These are phyloP conservation scores for Acanthiza pusilla DNA, from an alignment of 2,797 vertebrate species.

Conservation along the genomic window DNA sequence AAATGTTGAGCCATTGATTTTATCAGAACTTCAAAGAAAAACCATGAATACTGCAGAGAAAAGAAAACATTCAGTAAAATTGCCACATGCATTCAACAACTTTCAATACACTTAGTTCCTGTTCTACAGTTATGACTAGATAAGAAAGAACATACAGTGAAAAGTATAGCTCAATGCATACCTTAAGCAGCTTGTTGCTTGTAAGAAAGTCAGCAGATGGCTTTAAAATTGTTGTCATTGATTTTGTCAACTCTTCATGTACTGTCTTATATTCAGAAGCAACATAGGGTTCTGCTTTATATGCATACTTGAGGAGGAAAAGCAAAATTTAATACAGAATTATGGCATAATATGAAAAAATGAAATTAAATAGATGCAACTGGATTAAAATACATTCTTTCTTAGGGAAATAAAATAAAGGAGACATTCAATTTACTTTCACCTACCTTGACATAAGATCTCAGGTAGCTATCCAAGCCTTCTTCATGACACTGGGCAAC, in stretches of 20 bases:
- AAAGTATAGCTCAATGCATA: slow-evolving; percentile 37
- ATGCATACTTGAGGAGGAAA: slow-evolving; percentile 83
- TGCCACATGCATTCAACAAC: not conserved
- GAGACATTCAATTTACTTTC: not conserved
- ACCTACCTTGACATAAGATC: slow-evolving; percentile 93
- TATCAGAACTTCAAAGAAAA: slow-evolving; percentile 97
- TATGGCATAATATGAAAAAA: not conserved
- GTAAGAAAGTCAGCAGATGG: slow-evolving; percentile 97
- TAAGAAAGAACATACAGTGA: not conserved
- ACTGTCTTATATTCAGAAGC: slow-evolving; percentile 82
- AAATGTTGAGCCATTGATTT: slow-evolving; percentile 98
- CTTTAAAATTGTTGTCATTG: slow-evolving; percentile 96
- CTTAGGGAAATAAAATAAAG: not conserved
- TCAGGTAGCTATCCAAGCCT: slow-evolving; percentile 91
- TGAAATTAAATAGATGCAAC: not conserved
- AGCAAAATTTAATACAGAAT: not conserved
- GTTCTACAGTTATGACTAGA: not conserved
- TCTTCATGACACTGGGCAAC: slow-evolving; percentile 98
- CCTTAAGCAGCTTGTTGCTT: slow-evolving; percentile 97
- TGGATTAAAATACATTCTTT: not conserved
- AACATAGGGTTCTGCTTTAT: slow-evolving; percentile 87
- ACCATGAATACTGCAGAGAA: slow-evolving; percentile 93
- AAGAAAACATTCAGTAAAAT: not conserved
- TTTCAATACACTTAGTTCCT: not conserved
- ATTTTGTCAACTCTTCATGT: slow-evolving; percentile 94